A percentile compares a stretch with the other conserved stretches of the same genome.
Evolutionary conservation across 2,888 invertebrate genomes (phyloP).

Genomic region (Sceliomorpha sp.): DNA sequence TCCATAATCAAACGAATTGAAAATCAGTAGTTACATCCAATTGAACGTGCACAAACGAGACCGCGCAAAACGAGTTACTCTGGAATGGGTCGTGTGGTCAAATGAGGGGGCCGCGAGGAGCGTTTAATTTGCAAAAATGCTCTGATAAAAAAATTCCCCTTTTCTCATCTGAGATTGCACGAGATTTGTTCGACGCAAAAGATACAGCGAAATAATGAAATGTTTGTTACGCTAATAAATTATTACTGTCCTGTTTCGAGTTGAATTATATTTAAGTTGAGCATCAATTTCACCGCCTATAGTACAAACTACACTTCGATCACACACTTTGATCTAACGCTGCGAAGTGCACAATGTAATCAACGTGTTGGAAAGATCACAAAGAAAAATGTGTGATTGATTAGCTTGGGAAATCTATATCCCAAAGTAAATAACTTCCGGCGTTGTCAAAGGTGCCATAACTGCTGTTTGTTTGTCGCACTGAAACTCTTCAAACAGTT

Average conservation of each 20-base stretch:
- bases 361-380: not conserved
- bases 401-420: constrained; percentile 6
- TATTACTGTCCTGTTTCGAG: too few relatives aligned
- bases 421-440: constrained; percentile 12
- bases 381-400: not conserved
- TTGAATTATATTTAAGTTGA: too few relatives aligned
- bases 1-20: constrained; percentile 52
- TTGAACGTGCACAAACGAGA: constrained; percentile 43
- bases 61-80: constrained; percentile 38
- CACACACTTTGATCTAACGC: too few relatives aligned
- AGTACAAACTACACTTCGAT: too few relatives aligned
- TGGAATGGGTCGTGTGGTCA: constrained; percentile 26
- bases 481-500: constrained; percentile 10
- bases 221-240: too few relatives aligned
- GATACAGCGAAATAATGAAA: too few relatives aligned
- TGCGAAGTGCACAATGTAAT: too few relatives aligned
- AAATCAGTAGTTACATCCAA: constrained; percentile 52
- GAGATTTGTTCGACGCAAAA: too few relatives aligned
- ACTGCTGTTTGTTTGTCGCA: constrained; percentile 8
- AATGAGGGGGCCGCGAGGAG: constrained; percentile 28
- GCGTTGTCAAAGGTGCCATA: constrained; percentile 9
- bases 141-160: constrained; percentile 26
- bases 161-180: constrained; percentile 24
- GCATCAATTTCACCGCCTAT: too few relatives aligned
- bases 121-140: constrained; percentile 25